Evolutionary conservation across 2,797 vertebrate genomes (phyloP), one percentile per base, ranked within the genome.

Genomic region (Sebastiscus tertius): DNA sequence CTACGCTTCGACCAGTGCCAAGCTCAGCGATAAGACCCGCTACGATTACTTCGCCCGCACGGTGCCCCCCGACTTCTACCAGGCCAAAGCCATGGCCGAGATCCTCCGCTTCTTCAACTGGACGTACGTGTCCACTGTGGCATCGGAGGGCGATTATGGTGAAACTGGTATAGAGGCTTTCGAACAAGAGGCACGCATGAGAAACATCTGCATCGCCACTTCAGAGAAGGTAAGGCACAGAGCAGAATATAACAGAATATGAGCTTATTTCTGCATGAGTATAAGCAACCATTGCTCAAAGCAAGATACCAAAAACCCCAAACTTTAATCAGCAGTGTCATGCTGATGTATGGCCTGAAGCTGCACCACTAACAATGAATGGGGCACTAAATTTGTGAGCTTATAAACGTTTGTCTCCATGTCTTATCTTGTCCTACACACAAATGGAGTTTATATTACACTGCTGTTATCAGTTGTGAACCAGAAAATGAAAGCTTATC

Each of bases 21-120:
- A 99, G 86, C 96, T 99, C 85, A 99, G 98, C 0, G 99, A 99
- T 91, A 99, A 99, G 90, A 97, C 97, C 1, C 97, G 98, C 77
- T 99, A 99, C 0, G 99, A 99, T 88, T 99, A 99, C 85, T 99
- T 99, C 0, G 98, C 99, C 2, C 96, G 99, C 79, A 99, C 99
- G 0, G 99, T 99, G 80, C 99, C 99, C 1, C 99, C 99, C 0
- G 99, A 99, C 92, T 99, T 99, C 93, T 99, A 99, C 90, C 99
- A 99, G 88, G 99, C 99, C 0, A 99, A 99, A 89, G 99, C 99
- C 72, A 99, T 99, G 99, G 99, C 98, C 0, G 99, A 99, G 92
- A 99, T 99, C 89, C 75, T 99, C 52, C 93, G 98, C 2, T 97
- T 96, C 89, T 99, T 99, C 91, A 99, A 99, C 93, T 99, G 99